These are phyloP conservation scores for Drosophila heteroneura DNA, from an alignment of 2,888 invertebrate genomes.

Conservation along the genomic window DNA sequence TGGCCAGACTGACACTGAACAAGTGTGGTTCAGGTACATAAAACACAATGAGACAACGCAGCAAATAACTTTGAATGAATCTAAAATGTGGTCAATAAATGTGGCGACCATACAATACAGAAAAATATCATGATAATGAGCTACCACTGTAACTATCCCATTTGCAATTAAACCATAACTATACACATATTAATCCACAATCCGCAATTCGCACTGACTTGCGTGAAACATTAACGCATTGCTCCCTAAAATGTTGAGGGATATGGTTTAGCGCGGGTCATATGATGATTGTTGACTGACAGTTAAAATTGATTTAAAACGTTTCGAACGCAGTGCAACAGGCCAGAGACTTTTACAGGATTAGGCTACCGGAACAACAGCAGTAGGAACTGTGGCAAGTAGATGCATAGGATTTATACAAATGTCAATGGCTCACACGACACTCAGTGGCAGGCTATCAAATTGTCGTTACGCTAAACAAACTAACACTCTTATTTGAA, in stretches of 20 bases:
- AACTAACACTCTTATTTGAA: neutral
- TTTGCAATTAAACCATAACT: neutral
- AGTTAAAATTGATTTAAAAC: conserved; percentile 56
- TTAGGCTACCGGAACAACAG: neutral
- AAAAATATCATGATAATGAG: conserved; percentile 22
- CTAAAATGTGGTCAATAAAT: conserved; percentile 73
- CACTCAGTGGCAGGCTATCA: conserved; percentile 35
- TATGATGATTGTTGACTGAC: conserved; percentile 46
- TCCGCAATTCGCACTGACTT: neutral
- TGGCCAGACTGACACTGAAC: conserved; percentile 10
- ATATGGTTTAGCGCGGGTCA: conserved; percentile 60
- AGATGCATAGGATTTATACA: conserved; percentile 25
- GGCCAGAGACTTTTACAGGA: conserved; percentile 21
- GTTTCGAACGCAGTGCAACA: conserved; percentile 30
- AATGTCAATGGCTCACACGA: conserved; percentile 35
- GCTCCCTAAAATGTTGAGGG: conserved; percentile 50
- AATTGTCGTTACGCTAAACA: conserved; percentile 22
- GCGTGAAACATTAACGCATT: conserved; percentile 45
- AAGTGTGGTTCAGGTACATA: conserved; percentile 34
- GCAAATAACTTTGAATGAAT: conserved; percentile 79
- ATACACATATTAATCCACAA: conserved; percentile 31
- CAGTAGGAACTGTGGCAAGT: conserved; percentile 3
- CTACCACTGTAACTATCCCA: neutral
- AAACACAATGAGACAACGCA: conserved; percentile 32
- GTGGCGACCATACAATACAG: conserved; percentile 44